A percentile compares a stretch with the other conserved stretches of the same genome.
These are phyloP conservation scores for Dynastes grantii DNA, from an alignment of 2,888 invertebrate genomes.

Conservation along the genomic window DNA sequence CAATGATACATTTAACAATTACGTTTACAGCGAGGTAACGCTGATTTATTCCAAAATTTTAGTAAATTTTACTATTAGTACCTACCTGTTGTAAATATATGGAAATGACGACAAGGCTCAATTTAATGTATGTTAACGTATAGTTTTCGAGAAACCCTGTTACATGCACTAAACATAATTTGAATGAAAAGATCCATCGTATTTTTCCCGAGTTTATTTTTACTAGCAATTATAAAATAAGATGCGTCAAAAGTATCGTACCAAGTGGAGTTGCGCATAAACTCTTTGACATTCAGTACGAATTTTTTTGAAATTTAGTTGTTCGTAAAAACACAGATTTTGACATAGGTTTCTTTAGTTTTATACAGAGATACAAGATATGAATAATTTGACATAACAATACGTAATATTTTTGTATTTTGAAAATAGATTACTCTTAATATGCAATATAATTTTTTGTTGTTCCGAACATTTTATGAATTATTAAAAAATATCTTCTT, in stretches of 20 bases:
- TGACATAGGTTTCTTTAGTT: too few species aligned
- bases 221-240: neutral
- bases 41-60: conserved; percentile 33
- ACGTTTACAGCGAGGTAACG: conserved; percentile 7
- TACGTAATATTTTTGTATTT: too few species aligned
- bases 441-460: too few species aligned
- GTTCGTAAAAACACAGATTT: too few species aligned
- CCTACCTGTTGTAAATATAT: conserved; percentile 37
- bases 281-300: too few species aligned
- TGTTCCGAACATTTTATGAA: too few species aligned
- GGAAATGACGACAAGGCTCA: conserved; percentile 41
- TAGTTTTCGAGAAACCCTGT: conserved; percentile 36
- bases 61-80: conserved; percentile 35
- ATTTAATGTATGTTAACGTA: conserved; percentile 40
- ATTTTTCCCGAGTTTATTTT: neutral
- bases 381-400: too few species aligned
- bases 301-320: too few species aligned
- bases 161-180: conserved; percentile 34
- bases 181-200: conserved; percentile 29
- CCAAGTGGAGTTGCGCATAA: too few species aligned
- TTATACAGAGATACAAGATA: too few species aligned
- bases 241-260: neutral
- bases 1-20: neutral
- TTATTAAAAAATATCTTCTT: too few species aligned
- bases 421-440: too few species aligned